These are phyloP conservation scores for Amphipyra berbera DNA, from an alignment of 2,888 invertebrate species.

Conservation along the genomic window DNA sequence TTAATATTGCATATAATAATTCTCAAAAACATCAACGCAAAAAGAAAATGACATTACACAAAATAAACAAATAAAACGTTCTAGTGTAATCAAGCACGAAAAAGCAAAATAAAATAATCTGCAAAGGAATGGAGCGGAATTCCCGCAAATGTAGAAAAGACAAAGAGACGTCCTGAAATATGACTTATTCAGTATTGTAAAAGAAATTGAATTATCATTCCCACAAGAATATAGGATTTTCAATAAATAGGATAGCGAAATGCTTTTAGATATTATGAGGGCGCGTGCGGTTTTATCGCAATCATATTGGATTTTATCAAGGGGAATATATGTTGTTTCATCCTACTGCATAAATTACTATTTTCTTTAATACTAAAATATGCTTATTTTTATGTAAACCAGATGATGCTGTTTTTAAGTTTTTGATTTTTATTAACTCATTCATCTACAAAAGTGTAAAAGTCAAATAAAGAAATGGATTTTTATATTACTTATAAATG, in stretches of 20 bases:
- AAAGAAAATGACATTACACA: not conserved
- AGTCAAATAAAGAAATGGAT: conserved; percentile 30
- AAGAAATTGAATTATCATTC: conserved; percentile 57
- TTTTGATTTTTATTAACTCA: conserved; percentile 9
- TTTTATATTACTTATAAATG: conserved; percentile 17
- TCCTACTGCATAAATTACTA: conserved; percentile 46
- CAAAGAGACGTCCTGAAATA: conserved; percentile 51
- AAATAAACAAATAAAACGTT: conserved; percentile 45
- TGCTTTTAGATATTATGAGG: conserved; percentile 47
- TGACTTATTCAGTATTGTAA: conserved; percentile 55
- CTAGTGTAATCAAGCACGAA: conserved; percentile 50
- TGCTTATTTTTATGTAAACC: conserved; percentile 25
- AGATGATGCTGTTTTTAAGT: conserved; percentile 34
- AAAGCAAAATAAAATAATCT: conserved; percentile 49
- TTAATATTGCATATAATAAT: too few relatives aligned
- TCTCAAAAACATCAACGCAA: too few relatives aligned
- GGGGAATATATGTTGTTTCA: conserved; percentile 45
- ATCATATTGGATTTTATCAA: conserved; percentile 43
- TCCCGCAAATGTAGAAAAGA: conserved; percentile 42
- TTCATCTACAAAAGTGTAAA: conserved; percentile 13
- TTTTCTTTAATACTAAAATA: conserved; percentile 35
- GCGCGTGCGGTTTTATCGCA: conserved; percentile 54
- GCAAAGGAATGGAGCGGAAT: conserved; percentile 40
- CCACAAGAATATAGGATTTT: conserved; percentile 53
- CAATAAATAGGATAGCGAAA: conserved; percentile 52